A percentile compares a stretch with the other conserved stretches of the same genome.
These are phyloP conservation scores for Coluber constrictor DNA, from an alignment of 2,797 vertebrate genomes.

Conservation along the genomic window DNA sequence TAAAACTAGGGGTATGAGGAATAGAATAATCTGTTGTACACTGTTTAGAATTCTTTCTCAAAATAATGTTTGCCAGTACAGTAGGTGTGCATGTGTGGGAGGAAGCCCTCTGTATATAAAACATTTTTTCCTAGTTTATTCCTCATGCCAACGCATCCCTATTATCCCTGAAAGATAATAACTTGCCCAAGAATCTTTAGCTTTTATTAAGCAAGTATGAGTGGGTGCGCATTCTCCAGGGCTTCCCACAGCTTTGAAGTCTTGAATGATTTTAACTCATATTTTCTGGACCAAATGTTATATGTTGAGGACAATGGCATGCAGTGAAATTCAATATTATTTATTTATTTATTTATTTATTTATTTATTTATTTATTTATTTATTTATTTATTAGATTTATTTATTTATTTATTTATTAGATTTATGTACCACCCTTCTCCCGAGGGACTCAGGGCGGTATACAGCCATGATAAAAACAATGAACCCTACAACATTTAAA, in stretches of 20 bases:
- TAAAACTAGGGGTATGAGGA: constrained; percentile 4
- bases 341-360: too few species aligned
- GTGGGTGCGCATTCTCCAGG: not conserved
- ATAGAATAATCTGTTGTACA: not conserved
- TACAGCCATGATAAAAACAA: too few species aligned
- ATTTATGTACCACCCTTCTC: too few species aligned
- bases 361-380: too few species aligned
- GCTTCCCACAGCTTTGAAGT: not conserved
- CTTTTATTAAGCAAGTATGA: not conserved
- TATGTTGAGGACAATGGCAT: not conserved
- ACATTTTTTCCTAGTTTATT: not conserved
- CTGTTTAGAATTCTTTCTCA: not conserved
- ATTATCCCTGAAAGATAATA: not conserved
- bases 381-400: too few species aligned
- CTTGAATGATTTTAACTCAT: not conserved
- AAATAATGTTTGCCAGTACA: not conserved
- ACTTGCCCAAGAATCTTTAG: not conserved
- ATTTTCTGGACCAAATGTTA: not conserved
- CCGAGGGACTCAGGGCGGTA: too few species aligned
- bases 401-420: too few species aligned
- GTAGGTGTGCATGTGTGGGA: not conserved
- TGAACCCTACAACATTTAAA: too few species aligned
- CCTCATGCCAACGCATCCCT: not conserved
- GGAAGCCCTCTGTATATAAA: not conserved
- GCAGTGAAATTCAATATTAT: not conserved